Conservation (phyloP, 2,113 vertebrate genomes). For the Urocolius indicus region DNA sequence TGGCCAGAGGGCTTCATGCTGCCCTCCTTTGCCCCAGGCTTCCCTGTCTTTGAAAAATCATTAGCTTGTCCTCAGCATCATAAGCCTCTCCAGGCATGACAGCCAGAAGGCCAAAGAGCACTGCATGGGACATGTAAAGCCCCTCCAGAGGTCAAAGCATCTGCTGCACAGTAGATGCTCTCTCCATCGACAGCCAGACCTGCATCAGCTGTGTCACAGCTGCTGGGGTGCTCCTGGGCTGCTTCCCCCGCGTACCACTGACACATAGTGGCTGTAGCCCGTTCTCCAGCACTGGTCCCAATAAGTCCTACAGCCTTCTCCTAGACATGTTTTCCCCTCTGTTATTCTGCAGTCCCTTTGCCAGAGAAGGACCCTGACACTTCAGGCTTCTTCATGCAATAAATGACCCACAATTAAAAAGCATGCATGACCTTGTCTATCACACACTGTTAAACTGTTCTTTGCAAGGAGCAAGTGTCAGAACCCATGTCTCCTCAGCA, state of each 20-base stretch:
- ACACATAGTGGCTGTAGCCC: not conserved
- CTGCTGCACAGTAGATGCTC: not conserved
- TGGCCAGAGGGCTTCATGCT: not conserved
- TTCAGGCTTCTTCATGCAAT: not conserved
- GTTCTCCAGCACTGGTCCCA: not conserved
- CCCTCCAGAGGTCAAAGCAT: not conserved
- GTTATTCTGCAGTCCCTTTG: not conserved
- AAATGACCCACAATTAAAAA: not conserved
- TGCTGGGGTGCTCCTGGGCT: not conserved
- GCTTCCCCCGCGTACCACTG: fast-evolving
- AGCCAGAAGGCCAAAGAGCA: not conserved
- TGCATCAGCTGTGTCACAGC: not conserved
- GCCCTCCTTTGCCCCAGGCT: not conserved
- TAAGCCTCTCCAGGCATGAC: not conserved
- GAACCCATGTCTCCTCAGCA: not conserved
- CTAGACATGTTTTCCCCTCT: not conserved
- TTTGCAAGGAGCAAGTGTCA: fast-evolving
- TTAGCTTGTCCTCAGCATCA: not conserved
- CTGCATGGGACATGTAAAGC: not conserved
- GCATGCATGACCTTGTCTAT: not conserved
- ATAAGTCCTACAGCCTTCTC: not conserved
- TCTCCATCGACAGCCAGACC: not conserved
- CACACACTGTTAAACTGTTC: not conserved
- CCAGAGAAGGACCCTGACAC: not conserved
- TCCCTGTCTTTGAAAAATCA: not conserved